Base-by-base conservation (phyloP, 2,797 vertebrate genomes). In the Sparidentex hasta region DNA sequence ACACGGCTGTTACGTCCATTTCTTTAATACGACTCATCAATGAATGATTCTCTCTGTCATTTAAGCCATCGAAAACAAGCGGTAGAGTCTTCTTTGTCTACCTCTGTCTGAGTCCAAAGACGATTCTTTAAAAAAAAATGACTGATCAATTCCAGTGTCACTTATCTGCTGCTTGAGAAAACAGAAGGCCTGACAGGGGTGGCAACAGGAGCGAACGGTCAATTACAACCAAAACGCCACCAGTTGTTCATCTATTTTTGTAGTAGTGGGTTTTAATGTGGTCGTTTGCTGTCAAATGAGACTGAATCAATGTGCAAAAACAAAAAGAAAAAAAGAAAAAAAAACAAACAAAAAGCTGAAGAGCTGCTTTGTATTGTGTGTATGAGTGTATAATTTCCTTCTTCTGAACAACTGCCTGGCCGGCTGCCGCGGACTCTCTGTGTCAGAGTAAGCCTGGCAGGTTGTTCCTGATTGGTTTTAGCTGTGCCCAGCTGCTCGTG, bases 401-500 rank as follows among this genome's bases (percentile, higher is more conserved):
- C 48, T 9, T 47, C 17, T 79, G 63, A 61, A 41, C 59, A 3
- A 7, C 50, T 74, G 57, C 57, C 62, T 25, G 72, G 18, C 52
- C 18, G 62, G 56, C 48, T 76, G 71, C 54, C 29, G 58, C n/a
- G 66, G 52, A 58, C 46, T 63, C 21, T 25, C 47, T 27, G 6
- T 57, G 55, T 71, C 56, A 33, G 65, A 65, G 63, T 64, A 78
- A 75, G 41, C 51, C 67, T 63, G 51, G 57, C 47, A 47, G 46
- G 76, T 82, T 80, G 81, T 57, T 69, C 48, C 57, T 75, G 64
- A 74, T 79, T 71, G 43, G 51, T 80, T 65, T 58, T 56, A 80
- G 72, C 71, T 76, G 72, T 61, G 57, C 70, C 80, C 83, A 83
- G 78, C 71, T 83, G 83, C 66, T 44, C 3, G 25, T 54, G 52